Evolutionary conservation across 2,888 invertebrate species (phyloP).

Genomic region (Glyphotaelius pellucidus): DNA sequence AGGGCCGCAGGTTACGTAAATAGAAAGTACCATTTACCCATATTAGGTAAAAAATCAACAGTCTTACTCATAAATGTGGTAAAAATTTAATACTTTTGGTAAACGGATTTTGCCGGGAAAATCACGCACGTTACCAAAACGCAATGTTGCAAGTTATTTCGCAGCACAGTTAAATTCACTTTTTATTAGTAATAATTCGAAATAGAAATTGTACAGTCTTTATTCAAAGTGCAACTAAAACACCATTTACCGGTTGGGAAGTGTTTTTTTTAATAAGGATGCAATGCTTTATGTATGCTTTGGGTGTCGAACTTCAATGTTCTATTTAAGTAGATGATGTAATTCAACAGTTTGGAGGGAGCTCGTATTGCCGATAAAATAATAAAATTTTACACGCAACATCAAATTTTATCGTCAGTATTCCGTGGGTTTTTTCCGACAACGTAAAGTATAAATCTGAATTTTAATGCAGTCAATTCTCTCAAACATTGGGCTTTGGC

Average conservation of each 20-base stretch:
- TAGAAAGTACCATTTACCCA: not conserved
- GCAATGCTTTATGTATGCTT: not conserved
- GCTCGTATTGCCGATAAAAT: not conserved
- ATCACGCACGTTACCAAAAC: too few relatives aligned
- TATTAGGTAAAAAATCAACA: not conserved
- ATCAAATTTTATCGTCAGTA: not conserved
- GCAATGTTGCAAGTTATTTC: too few relatives aligned
- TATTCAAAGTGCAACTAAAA: too few relatives aligned
- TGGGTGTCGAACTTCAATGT: not conserved
- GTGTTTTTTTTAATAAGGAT: too few relatives aligned
- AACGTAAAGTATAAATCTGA: not conserved
- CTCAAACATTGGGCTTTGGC: not conserved
- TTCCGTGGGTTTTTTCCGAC: not conserved
- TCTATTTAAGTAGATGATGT: not conserved
- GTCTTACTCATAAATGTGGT: not conserved
- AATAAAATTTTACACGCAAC: not conserved
- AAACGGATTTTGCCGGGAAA: too few relatives aligned
- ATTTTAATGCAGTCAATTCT: not conserved
- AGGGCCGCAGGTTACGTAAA: too few relatives aligned
- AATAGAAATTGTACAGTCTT: too few relatives aligned
- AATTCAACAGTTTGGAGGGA: not conserved
- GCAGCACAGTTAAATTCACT: too few relatives aligned
- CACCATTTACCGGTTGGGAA: too few relatives aligned
- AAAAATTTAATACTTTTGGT: too few relatives aligned
- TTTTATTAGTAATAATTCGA: too few relatives aligned